These are phyloP conservation scores for Heterodera carotae DNA, from an alignment of 1,140 invertebrate genomes.

Conservation along the genomic window DNA sequence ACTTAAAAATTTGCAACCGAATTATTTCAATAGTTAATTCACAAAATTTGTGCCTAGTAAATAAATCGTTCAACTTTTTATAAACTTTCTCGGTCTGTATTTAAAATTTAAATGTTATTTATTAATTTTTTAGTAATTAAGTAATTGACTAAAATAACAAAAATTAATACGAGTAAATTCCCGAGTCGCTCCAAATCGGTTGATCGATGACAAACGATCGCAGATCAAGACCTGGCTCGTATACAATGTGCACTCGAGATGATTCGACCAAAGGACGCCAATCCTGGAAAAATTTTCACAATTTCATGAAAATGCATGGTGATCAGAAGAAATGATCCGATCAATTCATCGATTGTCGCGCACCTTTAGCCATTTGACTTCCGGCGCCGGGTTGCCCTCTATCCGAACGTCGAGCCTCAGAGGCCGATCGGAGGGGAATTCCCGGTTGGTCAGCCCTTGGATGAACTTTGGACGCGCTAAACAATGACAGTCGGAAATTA, in stretches of 20 bases:
- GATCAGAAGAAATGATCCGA: constrained; percentile 20
- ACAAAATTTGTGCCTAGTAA: neutral
- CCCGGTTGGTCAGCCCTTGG: constrained; percentile 78
- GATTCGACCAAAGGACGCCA: constrained; percentile 84
- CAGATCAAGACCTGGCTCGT: constrained; percentile 80
- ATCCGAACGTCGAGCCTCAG: constrained; percentile 81
- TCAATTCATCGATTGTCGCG: too few species aligned
- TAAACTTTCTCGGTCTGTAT: too few species aligned
- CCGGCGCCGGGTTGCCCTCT: constrained; percentile 84
- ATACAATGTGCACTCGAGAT: constrained; percentile 80
- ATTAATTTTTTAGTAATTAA: neutral
- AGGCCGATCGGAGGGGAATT: constrained; percentile 71
- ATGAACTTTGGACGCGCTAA: constrained; percentile 85
- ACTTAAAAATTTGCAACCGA: too few species aligned
- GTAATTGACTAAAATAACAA: neutral
- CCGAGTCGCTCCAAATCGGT: constrained; percentile 83
- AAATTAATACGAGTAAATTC: constrained; percentile 76
- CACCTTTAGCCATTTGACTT: constrained; percentile 90
- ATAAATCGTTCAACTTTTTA: too few species aligned
- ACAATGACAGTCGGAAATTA: too few species aligned
- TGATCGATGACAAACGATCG: constrained; percentile 81
- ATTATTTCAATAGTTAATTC: too few species aligned
- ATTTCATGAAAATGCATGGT: constrained; percentile 17
- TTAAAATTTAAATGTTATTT: too few species aligned
- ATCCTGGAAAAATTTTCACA: constrained; percentile 69